Base-by-base conservation (phyloP, 2,797 vertebrate species). In the Siniperca obscura region DNA sequence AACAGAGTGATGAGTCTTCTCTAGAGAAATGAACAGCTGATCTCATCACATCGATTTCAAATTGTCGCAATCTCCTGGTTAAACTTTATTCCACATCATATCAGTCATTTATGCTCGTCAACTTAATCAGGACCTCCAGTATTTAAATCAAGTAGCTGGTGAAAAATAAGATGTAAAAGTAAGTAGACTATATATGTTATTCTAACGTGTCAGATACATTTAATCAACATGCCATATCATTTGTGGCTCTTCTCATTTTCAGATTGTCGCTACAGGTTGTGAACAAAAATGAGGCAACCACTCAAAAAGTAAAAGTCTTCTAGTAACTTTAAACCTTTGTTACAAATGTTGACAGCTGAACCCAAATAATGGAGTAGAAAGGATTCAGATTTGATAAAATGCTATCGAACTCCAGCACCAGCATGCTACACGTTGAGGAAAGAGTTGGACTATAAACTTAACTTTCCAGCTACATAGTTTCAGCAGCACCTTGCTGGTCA, bases 401-500 rank as follows among this genome's bases (percentile, higher is more conserved):
- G 42, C 6, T 17, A 48, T 48, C 16, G 1, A 17, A 48, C 46
- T 5, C 46, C 16, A 48, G 40, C 40, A 50, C 6, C 11, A 55
- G 11, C 53, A 1, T 5, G 52, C 4, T 25, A n/a, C 22, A 55
- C 4, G 22, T 25, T 55, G 22, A 25, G 53, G 11, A 55, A 13
- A 36, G 16, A 19, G 25, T 42, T 17, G 62, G 40, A 44, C 14
- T 12, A 13, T 46, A 13, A 22, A 44, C 0, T 16, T 44, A 22
- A 46, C 46, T 48, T 48, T 48, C 13, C 17, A 52, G 4, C 22
- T 12, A 65, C 12, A 30, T 0, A n/a, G 34, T 2, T 3, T 48
- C 10, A 55, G 0, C 0, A 17, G 0, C 4, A 16, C 9, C 12
- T 0, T 64, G 19, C 22, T 36, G 13, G 21, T 27, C 7, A 25